phyloP scores from a whole-genome alignment of 2,113 vertebrate genomes.

The Engraulis encrasicolus region DNA sequence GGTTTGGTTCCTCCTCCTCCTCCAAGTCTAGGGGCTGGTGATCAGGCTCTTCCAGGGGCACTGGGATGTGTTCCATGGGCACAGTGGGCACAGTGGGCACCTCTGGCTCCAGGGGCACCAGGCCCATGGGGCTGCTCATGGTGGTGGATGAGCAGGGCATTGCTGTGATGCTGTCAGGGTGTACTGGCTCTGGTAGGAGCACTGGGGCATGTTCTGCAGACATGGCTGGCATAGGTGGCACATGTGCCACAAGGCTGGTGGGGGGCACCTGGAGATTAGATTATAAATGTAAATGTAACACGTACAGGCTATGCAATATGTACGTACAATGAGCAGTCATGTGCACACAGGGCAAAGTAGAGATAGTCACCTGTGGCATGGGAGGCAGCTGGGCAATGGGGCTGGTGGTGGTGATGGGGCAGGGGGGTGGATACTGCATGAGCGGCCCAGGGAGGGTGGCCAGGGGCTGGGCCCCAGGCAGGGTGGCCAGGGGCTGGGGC shows the following conservation, averaged over 20 bases:
- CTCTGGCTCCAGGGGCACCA: conserved; percentile 68
- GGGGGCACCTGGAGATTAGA: not conserved
- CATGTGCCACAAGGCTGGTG: not conserved
- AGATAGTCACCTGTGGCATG: not conserved
- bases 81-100: not conserved
- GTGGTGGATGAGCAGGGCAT: conserved; percentile 74
- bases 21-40: too few species aligned
- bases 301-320: too few species aligned
- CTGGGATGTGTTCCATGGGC: conserved; percentile 43
- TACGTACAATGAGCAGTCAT: too few species aligned
- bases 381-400: conserved; percentile 82
- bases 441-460: conserved; percentile 77
- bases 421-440: conserved; percentile 79
- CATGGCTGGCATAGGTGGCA: too few species aligned
- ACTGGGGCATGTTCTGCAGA: too few species aligned
- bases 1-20: conserved; percentile 69
- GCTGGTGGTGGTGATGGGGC: conserved; percentile 68
- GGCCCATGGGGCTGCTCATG: conserved; percentile 76
- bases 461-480: conserved; percentile 90
- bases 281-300: too few species aligned
- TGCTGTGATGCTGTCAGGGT: too few species aligned
- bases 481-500: conserved; percentile 87
- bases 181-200: too few species aligned
- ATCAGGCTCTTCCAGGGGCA: conserved; percentile 77
- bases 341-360: too few species aligned